Conservation (phyloP, 2,888 invertebrate species). For the Mesorhabditis sp. region DNA sequence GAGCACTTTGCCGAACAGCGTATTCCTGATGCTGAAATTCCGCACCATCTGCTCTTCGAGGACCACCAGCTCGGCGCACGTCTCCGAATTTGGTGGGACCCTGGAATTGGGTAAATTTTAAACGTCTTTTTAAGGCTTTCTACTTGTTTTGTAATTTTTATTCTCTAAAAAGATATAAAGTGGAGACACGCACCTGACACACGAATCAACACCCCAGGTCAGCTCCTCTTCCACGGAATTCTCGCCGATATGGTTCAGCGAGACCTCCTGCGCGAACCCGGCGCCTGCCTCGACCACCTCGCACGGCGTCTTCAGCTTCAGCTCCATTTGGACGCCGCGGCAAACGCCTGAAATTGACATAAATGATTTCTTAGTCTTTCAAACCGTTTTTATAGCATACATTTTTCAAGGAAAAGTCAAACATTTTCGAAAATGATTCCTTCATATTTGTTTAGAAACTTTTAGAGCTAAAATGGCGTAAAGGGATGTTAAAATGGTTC, state of each 20-base stretch:
- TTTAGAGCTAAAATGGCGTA: too few relatives aligned
- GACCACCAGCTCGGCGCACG: conserved; percentile 58
- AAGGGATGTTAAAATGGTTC: too few relatives aligned
- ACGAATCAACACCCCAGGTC: conserved; percentile 60
- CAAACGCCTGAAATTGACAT: conserved; percentile 23
- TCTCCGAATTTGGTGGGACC: conserved; percentile 58
- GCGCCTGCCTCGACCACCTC: conserved; percentile 60
- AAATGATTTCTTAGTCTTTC: neutral
- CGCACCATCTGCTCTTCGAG: conserved; percentile 58
- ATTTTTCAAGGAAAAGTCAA: neutral
- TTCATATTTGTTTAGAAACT: neutral
- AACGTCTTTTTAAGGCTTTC: neutral
- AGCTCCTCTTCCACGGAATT: conserved; percentile 56
- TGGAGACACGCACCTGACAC: conserved; percentile 36
- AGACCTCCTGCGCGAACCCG: conserved; percentile 59
- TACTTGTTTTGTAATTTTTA: neutral
- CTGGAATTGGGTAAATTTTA: conserved; percentile 3
- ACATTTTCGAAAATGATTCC: neutral
- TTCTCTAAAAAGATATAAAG: neutral
- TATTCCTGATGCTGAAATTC: conserved; percentile 57
- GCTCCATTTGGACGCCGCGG: conserved; percentile 45
- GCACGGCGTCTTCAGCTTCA: conserved; percentile 59
- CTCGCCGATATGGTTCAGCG: conserved; percentile 58
- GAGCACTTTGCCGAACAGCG: conserved; percentile 57
- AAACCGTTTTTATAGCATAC: neutral